These are phyloP conservation scores for Catocala nupta DNA, from an alignment of 2,888 invertebrate species.

Conservation along the genomic window DNA sequence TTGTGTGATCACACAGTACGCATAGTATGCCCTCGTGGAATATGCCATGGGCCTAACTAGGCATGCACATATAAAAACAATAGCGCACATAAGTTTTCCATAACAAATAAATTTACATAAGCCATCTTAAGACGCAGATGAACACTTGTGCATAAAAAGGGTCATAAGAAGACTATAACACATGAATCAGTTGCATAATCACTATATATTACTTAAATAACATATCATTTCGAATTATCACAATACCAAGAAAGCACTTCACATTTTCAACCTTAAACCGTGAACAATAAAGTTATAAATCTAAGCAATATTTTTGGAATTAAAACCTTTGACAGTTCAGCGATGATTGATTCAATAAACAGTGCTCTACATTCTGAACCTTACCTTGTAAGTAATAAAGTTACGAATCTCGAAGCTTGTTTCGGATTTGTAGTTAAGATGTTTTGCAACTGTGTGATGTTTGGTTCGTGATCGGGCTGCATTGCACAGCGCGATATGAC, in stretches of 20 bases:
- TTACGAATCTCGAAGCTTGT: background rate
- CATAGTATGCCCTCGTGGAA: too few relatives aligned
- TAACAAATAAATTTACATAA: background rate
- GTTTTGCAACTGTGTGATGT: constrained; percentile 48
- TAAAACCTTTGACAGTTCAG: too few relatives aligned
- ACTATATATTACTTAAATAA: constrained; percentile 56
- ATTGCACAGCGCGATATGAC: constrained; percentile 79
- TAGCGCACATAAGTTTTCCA: background rate
- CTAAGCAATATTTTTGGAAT: background rate
- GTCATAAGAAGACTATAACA: constrained; percentile 23
- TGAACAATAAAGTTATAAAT: constrained; percentile 18
- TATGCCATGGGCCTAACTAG: too few relatives aligned
- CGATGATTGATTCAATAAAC: too few relatives aligned
- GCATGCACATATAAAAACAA: background rate
- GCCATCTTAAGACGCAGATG: constrained; percentile 23
- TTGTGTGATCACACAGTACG: too few relatives aligned
- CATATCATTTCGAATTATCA: constrained; percentile 43
- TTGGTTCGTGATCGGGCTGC: constrained; percentile 77
- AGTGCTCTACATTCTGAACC: background rate
- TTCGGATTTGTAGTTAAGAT: constrained; percentile 31
- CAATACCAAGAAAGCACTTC: background rate
- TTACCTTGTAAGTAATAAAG: background rate
- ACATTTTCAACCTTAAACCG: background rate
- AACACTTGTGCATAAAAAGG: constrained; percentile 25
- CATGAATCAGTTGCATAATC: constrained; percentile 59